A percentile compares a stretch with the other conserved stretches of the same genome.
These are phyloP conservation scores for Gymnosoma rotundatum DNA, from an alignment of 2,888 invertebrate species.

Conservation along the genomic window DNA sequence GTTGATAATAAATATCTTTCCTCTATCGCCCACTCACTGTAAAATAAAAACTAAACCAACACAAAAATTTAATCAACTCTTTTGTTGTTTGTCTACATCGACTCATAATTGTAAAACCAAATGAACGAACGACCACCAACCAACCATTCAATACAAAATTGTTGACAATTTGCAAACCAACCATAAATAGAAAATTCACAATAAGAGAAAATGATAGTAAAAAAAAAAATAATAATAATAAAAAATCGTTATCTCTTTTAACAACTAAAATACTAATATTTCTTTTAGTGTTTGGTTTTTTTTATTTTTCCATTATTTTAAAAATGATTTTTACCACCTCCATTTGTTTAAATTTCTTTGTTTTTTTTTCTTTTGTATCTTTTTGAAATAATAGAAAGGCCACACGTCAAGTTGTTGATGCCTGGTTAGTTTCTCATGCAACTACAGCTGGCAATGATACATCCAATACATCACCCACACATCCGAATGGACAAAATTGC, in stretches of 20 bases:
- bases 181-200: neutral
- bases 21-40: constrained; percentile 11
- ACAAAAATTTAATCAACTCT: constrained; percentile 3
- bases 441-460: constrained; percentile 84
- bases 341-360: constrained; percentile 45
- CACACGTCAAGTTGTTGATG: constrained; percentile 94
- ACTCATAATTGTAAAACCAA: neutral
- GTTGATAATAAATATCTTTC: neutral
- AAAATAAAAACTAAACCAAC: neutral
- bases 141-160: neutral
- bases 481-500: constrained; percentile 83
- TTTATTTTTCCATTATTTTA: constrained; percentile 1
- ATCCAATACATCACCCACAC: constrained; percentile 83
- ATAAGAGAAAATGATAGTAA: neutral
- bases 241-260: constrained; percentile 17
- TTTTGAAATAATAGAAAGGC: constrained; percentile 87
- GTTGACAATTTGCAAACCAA: constrained; percentile 3
- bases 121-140: neutral
- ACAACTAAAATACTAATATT: constrained; percentile 20
- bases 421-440: constrained; percentile 95
- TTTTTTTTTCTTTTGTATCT: constrained; percentile 37
- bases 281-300: neutral
- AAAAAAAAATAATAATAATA: neutral
- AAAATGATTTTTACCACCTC: constrained; percentile 2
- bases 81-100: neutral